Evolutionary conservation across 2,113 vertebrate species (phyloP), one percentile per base, ranked within the genome.

Genomic region (Mellivora capensis): DNA sequence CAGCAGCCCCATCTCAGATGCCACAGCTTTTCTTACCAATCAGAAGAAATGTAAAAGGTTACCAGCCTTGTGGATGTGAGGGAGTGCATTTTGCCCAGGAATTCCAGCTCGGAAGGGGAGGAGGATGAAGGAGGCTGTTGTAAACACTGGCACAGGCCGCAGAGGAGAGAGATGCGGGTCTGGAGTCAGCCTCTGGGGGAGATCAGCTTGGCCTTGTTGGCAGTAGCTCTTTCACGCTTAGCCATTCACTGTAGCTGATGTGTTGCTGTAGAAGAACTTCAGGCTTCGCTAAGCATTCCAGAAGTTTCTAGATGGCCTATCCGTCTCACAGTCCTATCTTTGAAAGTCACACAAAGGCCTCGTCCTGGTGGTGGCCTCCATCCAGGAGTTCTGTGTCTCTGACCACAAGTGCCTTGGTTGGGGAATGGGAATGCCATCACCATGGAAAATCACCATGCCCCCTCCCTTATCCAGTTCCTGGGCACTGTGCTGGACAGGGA

Each of bases 401-500:
- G 49, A 42, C 27, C 49, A 9, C 2, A 6, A 54, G 86, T 29
- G n/a, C n/a, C 67, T 57, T 8, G 49, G 49, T 21, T 21, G 6
- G 52, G 49, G 25, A 42, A 44, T 31, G 37, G 37, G 86, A 72
- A 34, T 7, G 12, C 52, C 6, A 5, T 74, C 69, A 14, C 27
- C 15, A 2, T 3, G 57, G 39, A 62, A 44, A 12, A 13, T 25
- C 4, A 4, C 18, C 86, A 69, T 2, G 0, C 9, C 69, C 71
- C 7, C 47, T 37, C 54, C 29, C 52, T 47, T 47, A 7, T 57
- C 39, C 54, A 18, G 37, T 39, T 34, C 37, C 27, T 13, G 6
- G 52, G 37, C 14, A 4, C 37, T 4, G 11, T 23, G 87, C 54
- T 2, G 1, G 37, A 44, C 11, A 3, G 47, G 0, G 3, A 42